Percentiles rank a stretch among this genome's conserved stretches.
phyloP scores from a whole-genome alignment of 2,113 vertebrate genomes.

The Taxidea taxus region DNA sequence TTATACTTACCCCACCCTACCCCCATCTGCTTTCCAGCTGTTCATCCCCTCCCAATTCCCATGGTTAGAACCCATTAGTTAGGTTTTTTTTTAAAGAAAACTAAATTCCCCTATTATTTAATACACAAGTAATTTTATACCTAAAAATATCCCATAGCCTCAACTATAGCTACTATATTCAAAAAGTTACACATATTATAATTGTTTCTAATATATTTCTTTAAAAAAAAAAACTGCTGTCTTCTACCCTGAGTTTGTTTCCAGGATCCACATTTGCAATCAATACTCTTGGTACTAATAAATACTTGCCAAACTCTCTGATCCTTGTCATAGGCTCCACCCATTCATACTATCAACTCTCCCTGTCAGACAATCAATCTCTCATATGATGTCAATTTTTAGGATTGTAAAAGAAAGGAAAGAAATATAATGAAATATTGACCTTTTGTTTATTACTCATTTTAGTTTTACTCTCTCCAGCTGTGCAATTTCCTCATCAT shows the following conservation, averaged over 20 bases:
- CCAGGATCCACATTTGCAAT: not conserved
- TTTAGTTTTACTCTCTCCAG: not conserved
- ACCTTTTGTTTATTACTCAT: not conserved
- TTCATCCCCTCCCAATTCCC: not conserved
- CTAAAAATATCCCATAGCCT: not conserved
- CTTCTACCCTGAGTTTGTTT: not conserved
- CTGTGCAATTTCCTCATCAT: not conserved
- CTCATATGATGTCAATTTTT: slow-evolving; percentile 19
- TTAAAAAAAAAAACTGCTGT: slow-evolving; percentile 19
- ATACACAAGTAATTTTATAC: slow-evolving; percentile 21
- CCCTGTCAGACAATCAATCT: not conserved
- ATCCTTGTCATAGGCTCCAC: not conserved
- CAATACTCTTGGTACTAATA: not conserved
- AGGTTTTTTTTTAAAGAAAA: not conserved
- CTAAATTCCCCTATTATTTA: not conserved
- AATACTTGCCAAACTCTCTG: not conserved
- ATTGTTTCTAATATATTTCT: slow-evolving; percentile 3
- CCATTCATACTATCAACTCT: slow-evolving; percentile 3
- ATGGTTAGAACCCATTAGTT: slow-evolving; percentile 30
- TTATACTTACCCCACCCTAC: slow-evolving; percentile 34
- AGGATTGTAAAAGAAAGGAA: not conserved
- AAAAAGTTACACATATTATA: slow-evolving; percentile 19
- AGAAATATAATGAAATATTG: not conserved
- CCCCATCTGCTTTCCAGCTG: slow-evolving; percentile 54
- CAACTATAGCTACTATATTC: slow-evolving; percentile 14